Conservation (phyloP, 2,888 invertebrate genomes). For the Elegia similella region DNA sequence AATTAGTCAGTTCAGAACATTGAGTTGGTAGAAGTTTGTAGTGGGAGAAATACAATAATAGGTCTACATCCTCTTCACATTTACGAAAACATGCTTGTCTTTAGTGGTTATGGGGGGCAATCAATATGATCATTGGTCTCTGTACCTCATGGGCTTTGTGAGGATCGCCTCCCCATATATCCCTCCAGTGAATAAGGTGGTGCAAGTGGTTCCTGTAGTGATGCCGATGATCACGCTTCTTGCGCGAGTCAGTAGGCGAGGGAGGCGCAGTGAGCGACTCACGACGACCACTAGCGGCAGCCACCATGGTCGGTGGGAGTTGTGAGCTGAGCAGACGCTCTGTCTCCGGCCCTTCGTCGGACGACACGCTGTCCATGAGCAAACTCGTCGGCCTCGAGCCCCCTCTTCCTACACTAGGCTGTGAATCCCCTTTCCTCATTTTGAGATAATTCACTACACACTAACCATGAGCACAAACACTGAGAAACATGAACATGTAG, state of each 20-base stretch:
- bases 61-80: constrained; percentile 13
- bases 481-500: constrained; percentile 33
- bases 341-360: constrained; percentile 72
- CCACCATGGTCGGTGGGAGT: constrained; percentile 52
- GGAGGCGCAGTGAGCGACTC: constrained; percentile 75
- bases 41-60: constrained; percentile 18
- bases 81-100: constrained; percentile 16
- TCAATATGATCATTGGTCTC: constrained; percentile 9
- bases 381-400: constrained; percentile 57
- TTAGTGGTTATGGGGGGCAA: constrained; percentile 1
- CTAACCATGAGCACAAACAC: constrained; percentile 37
- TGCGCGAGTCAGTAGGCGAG: constrained; percentile 72
- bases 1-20: background rate
- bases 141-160: constrained; percentile 72
- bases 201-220: constrained; percentile 74
- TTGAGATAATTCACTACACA: constrained; percentile 42
- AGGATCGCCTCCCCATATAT: constrained; percentile 74
- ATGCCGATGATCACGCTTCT: constrained; percentile 65
- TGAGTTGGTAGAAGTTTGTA: background rate
- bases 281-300: constrained; percentile 52
- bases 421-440: constrained; percentile 64
- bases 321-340: constrained; percentile 61
- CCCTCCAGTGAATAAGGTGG: constrained; percentile 74
- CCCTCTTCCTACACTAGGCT: constrained; percentile 48
- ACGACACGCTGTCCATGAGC: constrained; percentile 70